A percentile compares a stretch with the other conserved stretches of the same genome.
Evolutionary conservation across 1,140 invertebrate species (phyloP).

Genomic region (Patella vulgata): DNA sequence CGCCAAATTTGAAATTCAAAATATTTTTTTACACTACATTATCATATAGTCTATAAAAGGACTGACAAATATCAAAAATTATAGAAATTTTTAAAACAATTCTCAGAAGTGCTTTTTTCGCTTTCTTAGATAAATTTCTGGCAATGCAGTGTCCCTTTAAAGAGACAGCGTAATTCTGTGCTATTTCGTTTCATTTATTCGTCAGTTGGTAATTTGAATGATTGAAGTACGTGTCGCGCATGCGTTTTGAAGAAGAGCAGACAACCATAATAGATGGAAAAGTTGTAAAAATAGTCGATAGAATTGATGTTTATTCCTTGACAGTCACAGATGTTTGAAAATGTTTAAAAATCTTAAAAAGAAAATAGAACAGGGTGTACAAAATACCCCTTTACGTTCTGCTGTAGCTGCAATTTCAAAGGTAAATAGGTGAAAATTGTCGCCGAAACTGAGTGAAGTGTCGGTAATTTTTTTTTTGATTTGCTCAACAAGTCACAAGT

Average conservation of each 20-base stretch:
- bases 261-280: neutral
- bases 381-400: slow-evolving; percentile 49
- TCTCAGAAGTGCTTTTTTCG: no score
- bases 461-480: slow-evolving; percentile 6
- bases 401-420: slow-evolving; percentile 46
- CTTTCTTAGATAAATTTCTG: no score
- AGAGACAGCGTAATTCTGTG: no score
- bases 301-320: neutral
- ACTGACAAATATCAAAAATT: no score
- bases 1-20: no score
- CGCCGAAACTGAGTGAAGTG: neutral
- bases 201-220: neutral
- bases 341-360: slow-evolving; percentile 62
- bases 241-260: neutral
- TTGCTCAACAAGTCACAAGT: neutral
- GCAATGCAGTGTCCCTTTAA: no score
- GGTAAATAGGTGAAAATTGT: slow-evolving; percentile 29
- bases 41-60: no score
- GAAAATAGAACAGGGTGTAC: slow-evolving; percentile 57
- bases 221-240: neutral
- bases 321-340: neutral
- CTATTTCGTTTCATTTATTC: neutral
- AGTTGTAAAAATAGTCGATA: neutral
- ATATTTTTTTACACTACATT: no score
- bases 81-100: no score